Evolutionary conservation across 1,140 invertebrate genomes (phyloP), one percentile per base, ranked within the genome.

Genomic region (Drosophila sproati): DNA sequence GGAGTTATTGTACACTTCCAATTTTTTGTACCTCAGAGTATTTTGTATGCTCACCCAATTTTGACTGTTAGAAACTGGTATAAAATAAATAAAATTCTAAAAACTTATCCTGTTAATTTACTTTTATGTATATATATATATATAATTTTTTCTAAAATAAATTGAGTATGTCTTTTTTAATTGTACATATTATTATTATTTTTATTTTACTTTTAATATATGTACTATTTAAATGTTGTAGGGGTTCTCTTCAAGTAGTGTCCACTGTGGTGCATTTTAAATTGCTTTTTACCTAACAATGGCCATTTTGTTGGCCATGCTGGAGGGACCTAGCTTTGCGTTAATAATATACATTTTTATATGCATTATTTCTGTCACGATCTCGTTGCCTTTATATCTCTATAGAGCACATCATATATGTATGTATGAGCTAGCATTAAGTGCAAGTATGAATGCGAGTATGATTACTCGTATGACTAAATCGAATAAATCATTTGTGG

Each of bases 281-380:
- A 88, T 78, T 67, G 71, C 63, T 64, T 66, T 83, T 56, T 41
- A 54, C 61, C 56, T 85, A 64, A 68, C 74, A 57, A 59, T 70
- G 63, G 83, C 69, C 78, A 79, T 79, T 87, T 82, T 73, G 60
- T 72, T 89, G 54, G 69, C 62, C 60, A 59, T 60, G 61, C 52
- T 48, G 32, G 12, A 43, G 10, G n/a, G 67, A 34, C 60, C 55
- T 51, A 45, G 57, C 83, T 62, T 50, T 71, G 67, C 50, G 63
- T 73, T 89, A 88, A 88, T 88, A 88, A 80, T 85, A 88, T 83
- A 83, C 77, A 88, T 89, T 88, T 87, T 90, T 82, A 73, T 86
- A 82, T 90, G 86, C 87, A 89, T 86, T 89, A 90, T 86, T 86
- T 82, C 85, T 90, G 86, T 86, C 86, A 89, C 86, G 86, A 89